Base-by-base conservation (phyloP, 1,140 invertebrate genomes). In the Papilio glaucus region DNA sequence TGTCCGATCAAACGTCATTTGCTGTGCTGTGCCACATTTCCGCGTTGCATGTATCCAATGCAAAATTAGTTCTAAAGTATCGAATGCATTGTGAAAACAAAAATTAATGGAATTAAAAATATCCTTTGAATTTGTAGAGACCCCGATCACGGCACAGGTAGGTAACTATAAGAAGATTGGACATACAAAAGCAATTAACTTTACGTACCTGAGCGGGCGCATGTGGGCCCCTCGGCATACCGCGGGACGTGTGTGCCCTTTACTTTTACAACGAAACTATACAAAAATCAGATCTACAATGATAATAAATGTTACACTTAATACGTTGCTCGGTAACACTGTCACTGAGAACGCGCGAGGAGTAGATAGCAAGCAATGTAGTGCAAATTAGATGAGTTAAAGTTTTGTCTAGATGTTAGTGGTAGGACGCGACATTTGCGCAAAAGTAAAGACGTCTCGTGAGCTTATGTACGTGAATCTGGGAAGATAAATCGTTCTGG, bases 151-250 rank as follows among this genome's bases (percentile, higher is more conserved):
- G 70, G 73, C 81, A 81, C 88, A 90, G 87, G 89, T 88, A 91
- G 84, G 67, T 87, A 83, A 80, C 79, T 84, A 77, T 86, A 85
- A 84, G 83, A 85, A 84, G 84, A 89, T 85, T 87, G 87, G 85
- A 87, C 88, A 91, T 87, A 91, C 84, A 85, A 90, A 84, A 83
- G 84, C 89, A 89, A 91, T 91, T 91, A 91, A 86, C 85, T 86
- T 81, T 80, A 49, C 76, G 78, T 87, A 87, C 84, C 84, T 87
- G 85, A 75, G 74, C 70, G 24, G 18, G 77, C 74, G 69, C 78
- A 75, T 77, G 73, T 74, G 75, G 77, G 77, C 78, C 80, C 72
- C 70, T 78, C 75, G 73, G 72, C 62, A 73, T 76, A 77, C 75
- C 67, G 41, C 67, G 24, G 41, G 39, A 60, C 75, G 76, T 80